Percentiles rank a stretch among this genome's conserved stretches.
Evolutionary conservation across 2,888 invertebrate species (phyloP).

Genomic region (Arrhopalites spinosus): DNA sequence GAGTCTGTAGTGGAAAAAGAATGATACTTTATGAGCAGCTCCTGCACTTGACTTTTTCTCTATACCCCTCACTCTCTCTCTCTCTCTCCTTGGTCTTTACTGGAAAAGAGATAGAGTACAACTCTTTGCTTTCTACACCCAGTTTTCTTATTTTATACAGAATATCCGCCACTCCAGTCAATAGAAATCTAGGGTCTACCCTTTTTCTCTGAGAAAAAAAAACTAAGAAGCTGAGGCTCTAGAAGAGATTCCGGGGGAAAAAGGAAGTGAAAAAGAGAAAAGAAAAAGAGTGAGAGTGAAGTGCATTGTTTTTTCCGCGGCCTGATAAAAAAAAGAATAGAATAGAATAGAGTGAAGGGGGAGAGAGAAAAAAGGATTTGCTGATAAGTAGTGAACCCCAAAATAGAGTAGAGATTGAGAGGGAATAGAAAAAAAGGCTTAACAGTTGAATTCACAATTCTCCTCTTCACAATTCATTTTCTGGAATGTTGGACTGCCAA

Average conservation of each 20-base stretch:
- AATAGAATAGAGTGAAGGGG: not conserved
- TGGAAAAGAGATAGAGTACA: too few species aligned
- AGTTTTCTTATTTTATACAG: too few species aligned
- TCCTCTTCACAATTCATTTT: not conserved
- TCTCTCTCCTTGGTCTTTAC: too few species aligned
- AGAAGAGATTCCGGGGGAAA: not conserved
- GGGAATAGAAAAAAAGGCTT: conserved; percentile 3
- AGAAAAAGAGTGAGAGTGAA: not conserved
- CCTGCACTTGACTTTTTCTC: not conserved
- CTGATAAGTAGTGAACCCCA: not conserved
- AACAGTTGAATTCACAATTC: conserved; percentile 24
- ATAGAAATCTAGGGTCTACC: too few species aligned
- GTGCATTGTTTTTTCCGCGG: too few species aligned
- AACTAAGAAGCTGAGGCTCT: too few species aligned
- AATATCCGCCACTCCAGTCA: too few species aligned
- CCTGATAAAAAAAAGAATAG: too few species aligned
- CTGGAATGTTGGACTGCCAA: conserved; percentile 17
- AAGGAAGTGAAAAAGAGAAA: not conserved
- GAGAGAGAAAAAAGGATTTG: conserved; percentile 1
- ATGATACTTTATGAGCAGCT: conserved; percentile 17
- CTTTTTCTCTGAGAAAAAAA: too few species aligned
- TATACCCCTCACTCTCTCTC: too few species aligned
- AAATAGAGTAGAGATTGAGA: not conserved
- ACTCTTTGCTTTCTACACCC: too few species aligned
- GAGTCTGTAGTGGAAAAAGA: conserved; percentile 9